Evolutionary conservation across 23 tunicate genomes (phyloP).

Genomic region (Trididemnum miniatum): DNA sequence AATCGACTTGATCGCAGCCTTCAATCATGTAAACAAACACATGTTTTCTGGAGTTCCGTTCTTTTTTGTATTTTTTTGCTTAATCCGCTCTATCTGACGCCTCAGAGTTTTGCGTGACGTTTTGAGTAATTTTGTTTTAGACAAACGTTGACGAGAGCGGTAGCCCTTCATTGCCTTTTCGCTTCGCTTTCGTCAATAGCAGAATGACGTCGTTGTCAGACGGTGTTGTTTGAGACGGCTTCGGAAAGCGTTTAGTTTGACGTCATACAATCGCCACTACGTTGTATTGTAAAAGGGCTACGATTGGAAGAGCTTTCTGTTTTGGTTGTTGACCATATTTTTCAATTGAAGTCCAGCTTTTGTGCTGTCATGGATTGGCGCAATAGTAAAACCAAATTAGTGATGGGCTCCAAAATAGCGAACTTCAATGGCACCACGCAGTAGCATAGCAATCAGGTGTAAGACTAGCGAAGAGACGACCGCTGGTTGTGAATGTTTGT

Average conservation of each 20-base stretch:
- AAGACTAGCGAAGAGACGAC: no score
- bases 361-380: neutral
- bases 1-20: no score
- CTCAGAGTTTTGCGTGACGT: no score
- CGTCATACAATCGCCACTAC: slow-evolving; percentile 29
- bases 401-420: no score
- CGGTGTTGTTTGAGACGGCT: slow-evolving; percentile 23
- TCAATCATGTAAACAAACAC: no score
- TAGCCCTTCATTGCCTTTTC: neutral
- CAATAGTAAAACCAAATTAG: neutral
- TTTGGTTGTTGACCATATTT: neutral
- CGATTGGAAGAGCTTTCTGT: neutral
- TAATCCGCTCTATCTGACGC: no score
- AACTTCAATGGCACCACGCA: no score
- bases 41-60: no score
- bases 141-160: no score
- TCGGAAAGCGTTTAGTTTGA: slow-evolving; percentile 57
- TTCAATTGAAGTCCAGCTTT: neutral
- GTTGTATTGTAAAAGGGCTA: neutral
- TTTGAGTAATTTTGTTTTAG: no score
- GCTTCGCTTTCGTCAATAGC: slow-evolving; percentile 3
- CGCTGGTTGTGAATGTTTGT: neutral
- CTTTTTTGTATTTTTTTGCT: no score
- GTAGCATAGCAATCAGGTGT: no score
- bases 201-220: slow-evolving; percentile 32